Evolutionary conservation across 2,888 invertebrate genomes (phyloP), one percentile per base, ranked within the genome.

Genomic region (Troides helena): DNA sequence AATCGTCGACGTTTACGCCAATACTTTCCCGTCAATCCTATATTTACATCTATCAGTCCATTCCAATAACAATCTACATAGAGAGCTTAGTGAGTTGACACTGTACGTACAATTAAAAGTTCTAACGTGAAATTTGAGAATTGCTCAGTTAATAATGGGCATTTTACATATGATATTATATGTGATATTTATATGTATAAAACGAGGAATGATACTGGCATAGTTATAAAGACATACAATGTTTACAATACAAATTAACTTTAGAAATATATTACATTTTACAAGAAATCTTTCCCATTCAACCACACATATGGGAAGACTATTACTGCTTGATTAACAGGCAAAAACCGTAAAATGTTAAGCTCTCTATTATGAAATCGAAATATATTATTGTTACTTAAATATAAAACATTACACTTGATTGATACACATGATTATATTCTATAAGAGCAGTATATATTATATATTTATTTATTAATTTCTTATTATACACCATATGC

Each of bases 1-100:
- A 23, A 58, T 23, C 2, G 2, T 58, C 14, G 23, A 23, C 23
- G 23, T 58, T 23, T 23, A 58, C 57, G 14, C 23, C 6, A 2
- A 58, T 58, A n/a, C 21, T 23, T 58, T 58, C 10, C 57, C 3
- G 21, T 23, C 43, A 21, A 21, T 21, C 62, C 39, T 62, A 72
- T 78, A 80, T 81, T 77, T 80, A 81, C 78, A 80, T 74, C 64
- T 71, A 74, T 78, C 78, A 82, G 77, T 79, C 76, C 74, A 74
- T 76, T 74, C 73, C 67, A 64, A 72, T 72, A 62, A 53, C 39
- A n/a, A 39, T n/a, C 25, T 25, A 30, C 10, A 62, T 36, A 61
- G 61, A 61, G 61, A 61, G 43, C 39, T 60, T 36, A 12, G 4
- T 18, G 36, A 60, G 60, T 60, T 58, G 58, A 14, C 25, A 21